Base-by-base conservation (phyloP, 1,140 invertebrate genomes). In the Drosophila orena region DNA sequence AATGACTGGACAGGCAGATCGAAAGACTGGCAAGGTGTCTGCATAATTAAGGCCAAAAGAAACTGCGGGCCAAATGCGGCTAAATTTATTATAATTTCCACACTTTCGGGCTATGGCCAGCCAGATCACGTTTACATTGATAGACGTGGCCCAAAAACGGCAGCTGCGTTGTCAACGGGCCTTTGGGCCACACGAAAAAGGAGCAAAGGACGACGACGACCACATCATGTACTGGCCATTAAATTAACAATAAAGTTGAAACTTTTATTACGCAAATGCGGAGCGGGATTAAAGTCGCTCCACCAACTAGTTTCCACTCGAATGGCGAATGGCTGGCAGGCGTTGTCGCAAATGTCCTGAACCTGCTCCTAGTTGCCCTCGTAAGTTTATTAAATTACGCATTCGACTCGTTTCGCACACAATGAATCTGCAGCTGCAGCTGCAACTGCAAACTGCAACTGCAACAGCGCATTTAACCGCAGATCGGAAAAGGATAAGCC, bases 31-130 rank as follows among this genome's bases (percentile, higher is more conserved):
- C 83, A 81, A 81, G 79, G 79, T 81, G 79, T 81, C 64, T 56
- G 79, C 78, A 85, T 85, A 85, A 85, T 85, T 85, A 75, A 52
- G 40, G 37, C 30, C 43, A 37, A 54, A 37, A 66, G 58, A 86
- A 81, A 85, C 66, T 86, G 72, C 72, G 70, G 72, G 71, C 72
- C 72, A 76, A 76, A 77, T 50, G 27, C 56, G 66, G 68, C 68
- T 71, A 88, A 83, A 88, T 89, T 88, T 88, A 88, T 88, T 89
- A 79, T 88, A 88, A 88, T 88, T 89, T 88, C 84, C 76, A 88
- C 83, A 88, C 83, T 89, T 76, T 88, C 44, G 52, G 72, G 55
- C 52, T 30, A 44, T 43, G 57, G 44, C 42, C 42, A 52, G 44
- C 42, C 42, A 52, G 78, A 77, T 73, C 68, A 62, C 50, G 71